Base-by-base conservation (phyloP, 2,888 invertebrate species). In the Agonopterix subpropinquella region DNA sequence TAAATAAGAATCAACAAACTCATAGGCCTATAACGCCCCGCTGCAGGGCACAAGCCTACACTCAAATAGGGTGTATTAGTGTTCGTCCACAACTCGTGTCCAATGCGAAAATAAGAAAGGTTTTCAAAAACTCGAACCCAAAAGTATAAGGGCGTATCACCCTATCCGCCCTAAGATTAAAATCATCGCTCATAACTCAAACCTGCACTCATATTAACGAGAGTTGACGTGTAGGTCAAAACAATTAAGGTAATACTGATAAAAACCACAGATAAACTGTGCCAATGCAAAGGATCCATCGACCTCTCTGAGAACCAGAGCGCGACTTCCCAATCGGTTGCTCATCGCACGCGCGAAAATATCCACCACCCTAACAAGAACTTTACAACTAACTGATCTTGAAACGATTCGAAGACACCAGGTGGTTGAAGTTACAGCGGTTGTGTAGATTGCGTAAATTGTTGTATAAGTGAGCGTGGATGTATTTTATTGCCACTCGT, bases 301-400 rank as follows among this genome's bases (percentile, higher is more conserved):
- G 69, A 67, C 76, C 77, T 73, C 61, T 48, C 59, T 70, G 62
- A 4, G 57, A 74, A 80, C 58, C 75, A 80, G 80, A 78, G 65
- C 80, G 73, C 58, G 56, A 73, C 77, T 57, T 60, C 58, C 50
- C 53, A 58, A 64, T 57, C 54, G 56, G 47, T 54, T 56, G 50
- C 49, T 55, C 56, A 64, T 58, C 61, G 61, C 61, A 59, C 58
- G 59, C 51, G 45, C 50, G 47, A 47, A 49, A 47, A 11, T 15
- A 36, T 10, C 43, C 47, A 58, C 70, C 65, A 67, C 7, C 47
- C 35, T 55, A 54, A 15, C 0, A 11, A 56, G 67, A 69, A 36
- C 70, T 53, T 48, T 55, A 7, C 28, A 28, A 28, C 28, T 28
- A 7, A 28, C 28, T 28, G 28, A 28, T 28, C 28, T 28, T 28